Evolutionary conservation across 2,113 vertebrate genomes (phyloP), one percentile per base, ranked within the genome.

Genomic region (Saccopteryx leptura): DNA sequence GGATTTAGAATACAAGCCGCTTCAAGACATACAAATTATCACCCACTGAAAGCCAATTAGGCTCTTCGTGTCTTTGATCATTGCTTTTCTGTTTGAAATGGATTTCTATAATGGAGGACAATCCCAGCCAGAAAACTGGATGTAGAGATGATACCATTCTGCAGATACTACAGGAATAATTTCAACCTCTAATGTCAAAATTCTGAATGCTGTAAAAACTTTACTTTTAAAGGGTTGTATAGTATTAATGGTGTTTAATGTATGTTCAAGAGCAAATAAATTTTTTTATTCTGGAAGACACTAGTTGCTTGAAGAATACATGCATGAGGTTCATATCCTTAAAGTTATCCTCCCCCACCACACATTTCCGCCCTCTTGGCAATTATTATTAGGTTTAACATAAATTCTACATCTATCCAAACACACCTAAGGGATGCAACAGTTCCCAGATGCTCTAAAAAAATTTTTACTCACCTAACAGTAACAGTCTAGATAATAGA

Each of bases 81-180:
- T 50, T 2, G 17, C 39, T 88, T 76, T 88, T 60, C 75, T 90
- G 69, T 66, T 78, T 79, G 58, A 88, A 93, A 92, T 86, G 63
- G 92, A 90, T 83, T 84, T 56, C 54, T 56, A 90, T 23, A 88
- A 71, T 50, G 39, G 48, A 72, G 66, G 54, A 90, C 60, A 58
- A 78, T 33, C 33, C 52, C 24, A 76, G 24, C 69, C 23, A 83
- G 71, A 88, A 39, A 92, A 75, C 60, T 23, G 48, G 50, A 88
- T 12, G 68, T 3, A 79, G 93, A 46, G 10, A 58, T 11, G 71
- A 72, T 56, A 61, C 56, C 13, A 65, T 8, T 71, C 50, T 17
- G 54, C 2, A 24, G 10, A 75, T 9, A 50, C 56, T 50, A 66
- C 60, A 63, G 56, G 66, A 91, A 88, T 54, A 56, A 75, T 39